These are phyloP conservation scores for Lycaena phlaeas DNA, from an alignment of 2,888 invertebrate genomes.

Conservation along the genomic window DNA sequence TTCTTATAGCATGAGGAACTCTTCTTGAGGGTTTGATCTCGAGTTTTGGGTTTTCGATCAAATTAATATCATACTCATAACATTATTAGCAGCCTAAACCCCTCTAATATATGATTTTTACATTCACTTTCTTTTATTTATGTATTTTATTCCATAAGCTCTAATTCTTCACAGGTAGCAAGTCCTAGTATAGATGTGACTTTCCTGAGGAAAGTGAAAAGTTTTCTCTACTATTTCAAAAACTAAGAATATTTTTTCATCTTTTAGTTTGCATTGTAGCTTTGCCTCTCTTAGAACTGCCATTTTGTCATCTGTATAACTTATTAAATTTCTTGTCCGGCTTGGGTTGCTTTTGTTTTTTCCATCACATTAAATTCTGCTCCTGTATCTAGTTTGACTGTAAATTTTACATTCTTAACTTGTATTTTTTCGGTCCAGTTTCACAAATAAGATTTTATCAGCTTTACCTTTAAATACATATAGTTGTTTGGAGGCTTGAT, in stretches of 20 bases:
- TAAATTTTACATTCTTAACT: too few species aligned
- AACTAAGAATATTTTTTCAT: not conserved
- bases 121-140: not conserved
- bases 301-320: not conserved
- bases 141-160: not conserved
- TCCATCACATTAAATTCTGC: not conserved
- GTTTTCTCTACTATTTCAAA: conserved; percentile 5
- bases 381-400: too few species aligned
- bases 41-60: conserved; percentile 10
- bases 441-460: too few species aligned
- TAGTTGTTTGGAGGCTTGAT: too few species aligned
- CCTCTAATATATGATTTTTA: conserved; percentile 9
- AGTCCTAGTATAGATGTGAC: conserved; percentile 9
- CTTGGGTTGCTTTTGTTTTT: not conserved
- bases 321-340: not conserved
- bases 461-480: too few species aligned
- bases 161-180: conserved; percentile 7
- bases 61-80: conserved; percentile 10
- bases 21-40: conserved; percentile 5
- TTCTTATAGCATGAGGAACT: too few species aligned
- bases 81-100: conserved; percentile 8
- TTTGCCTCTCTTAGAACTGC: conserved; percentile 1
- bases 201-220: too few species aligned
- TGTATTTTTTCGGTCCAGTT: too few species aligned
- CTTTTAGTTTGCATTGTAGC: conserved; percentile 1